Evolutionary conservation across 1,140 invertebrate genomes (phyloP), one percentile per base, ranked within the genome.

Genomic region (Nymphalis io): DNA sequence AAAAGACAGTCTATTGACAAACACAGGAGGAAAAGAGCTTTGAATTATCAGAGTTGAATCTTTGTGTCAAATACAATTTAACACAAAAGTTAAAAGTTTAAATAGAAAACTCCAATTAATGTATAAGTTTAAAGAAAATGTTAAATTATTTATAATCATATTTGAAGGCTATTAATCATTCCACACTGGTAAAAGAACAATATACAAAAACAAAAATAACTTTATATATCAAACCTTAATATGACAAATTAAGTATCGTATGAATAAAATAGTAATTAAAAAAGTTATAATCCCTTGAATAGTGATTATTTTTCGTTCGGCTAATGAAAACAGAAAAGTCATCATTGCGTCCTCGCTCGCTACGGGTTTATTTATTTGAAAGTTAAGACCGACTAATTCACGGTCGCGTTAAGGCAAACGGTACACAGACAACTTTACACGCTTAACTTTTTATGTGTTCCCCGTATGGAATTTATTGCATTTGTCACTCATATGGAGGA

Each of bases 401-500:
- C 69, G 72, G 78, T 63, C 77, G 78, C 77, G 79, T 85, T 82
- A 82, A 83, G 70, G 70, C 66, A 68, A 68, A 79, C 76, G 64
- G 53, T 58, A 73, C 72, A 72, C 66, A 81, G 81, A 89, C 84
- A 88, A 81, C 77, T 82, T 80, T 76, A 81, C 84, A 84, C 74
- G 74, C 68, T 76, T 67, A 70, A 68, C 61, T 83, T 87, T 88
- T 88, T 89, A 89, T 72, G 85, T 83, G 79, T 75, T 80, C 69
- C 59, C 64, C 72, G 78, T 78, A 83, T 71, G 62, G 60, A 72
- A 86, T 89, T 89, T 88, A 88, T 88, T 81, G 68, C 75, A 27
- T 76, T 85, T 85, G 83, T 82, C 80, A 78, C 80, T 78, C 67
- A 57, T 64, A 70, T 62, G 72, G 68, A 73, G 65, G 72, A 78